Percentiles rank a stretch among this genome's conserved stretches.
These are phyloP conservation scores for Sebastes kiyomatsui DNA, from an alignment of 2,797 vertebrate genomes.

Conservation along the genomic window DNA sequence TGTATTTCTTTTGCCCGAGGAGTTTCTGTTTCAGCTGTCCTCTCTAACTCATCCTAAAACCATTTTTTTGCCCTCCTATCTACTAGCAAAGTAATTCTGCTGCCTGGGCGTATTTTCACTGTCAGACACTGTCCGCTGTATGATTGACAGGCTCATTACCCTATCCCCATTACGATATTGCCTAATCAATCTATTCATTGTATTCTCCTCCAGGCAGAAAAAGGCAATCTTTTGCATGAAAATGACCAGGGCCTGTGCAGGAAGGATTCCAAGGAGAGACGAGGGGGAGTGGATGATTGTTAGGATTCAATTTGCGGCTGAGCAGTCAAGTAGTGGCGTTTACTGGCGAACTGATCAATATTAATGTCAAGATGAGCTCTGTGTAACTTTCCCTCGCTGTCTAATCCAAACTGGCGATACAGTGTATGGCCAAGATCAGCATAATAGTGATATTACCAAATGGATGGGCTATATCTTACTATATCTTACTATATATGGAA, in stretches of 20 bases:
- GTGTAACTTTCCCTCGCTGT: conserved; percentile 22
- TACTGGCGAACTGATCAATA: conserved; percentile 64
- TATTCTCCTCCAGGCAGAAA: conserved; percentile 68
- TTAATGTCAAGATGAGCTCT: conserved; percentile 57
- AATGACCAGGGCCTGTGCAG: conserved; percentile 48
- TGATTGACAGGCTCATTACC: conserved; percentile 82
- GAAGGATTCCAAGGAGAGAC: conserved; percentile 41
- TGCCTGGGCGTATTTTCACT: conserved; percentile 46
- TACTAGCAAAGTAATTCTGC: conserved; percentile 40
- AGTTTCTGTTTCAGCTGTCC: not conserved
- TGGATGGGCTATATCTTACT: not conserved
- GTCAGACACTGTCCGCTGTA: conserved; percentile 45
- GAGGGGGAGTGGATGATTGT: conserved; percentile 46
- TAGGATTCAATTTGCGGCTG: conserved; percentile 58
- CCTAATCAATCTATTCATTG: conserved; percentile 81
- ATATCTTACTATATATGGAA: not conserved
- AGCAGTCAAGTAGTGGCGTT: conserved; percentile 37
- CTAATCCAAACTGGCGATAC: conserved; percentile 29
- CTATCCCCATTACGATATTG: conserved; percentile 80
- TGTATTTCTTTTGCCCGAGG: not conserved
- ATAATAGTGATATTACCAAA: conserved; percentile 7
- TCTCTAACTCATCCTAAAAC: conserved; percentile 14
- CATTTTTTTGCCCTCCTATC: not conserved
- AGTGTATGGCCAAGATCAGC: not conserved
- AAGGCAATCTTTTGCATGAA: conserved; percentile 72